A percentile compares a stretch with the other conserved stretches of the same genome.
Evolutionary conservation across 2,888 invertebrate species (phyloP).

Genomic region (Trichacis sp.): DNA sequence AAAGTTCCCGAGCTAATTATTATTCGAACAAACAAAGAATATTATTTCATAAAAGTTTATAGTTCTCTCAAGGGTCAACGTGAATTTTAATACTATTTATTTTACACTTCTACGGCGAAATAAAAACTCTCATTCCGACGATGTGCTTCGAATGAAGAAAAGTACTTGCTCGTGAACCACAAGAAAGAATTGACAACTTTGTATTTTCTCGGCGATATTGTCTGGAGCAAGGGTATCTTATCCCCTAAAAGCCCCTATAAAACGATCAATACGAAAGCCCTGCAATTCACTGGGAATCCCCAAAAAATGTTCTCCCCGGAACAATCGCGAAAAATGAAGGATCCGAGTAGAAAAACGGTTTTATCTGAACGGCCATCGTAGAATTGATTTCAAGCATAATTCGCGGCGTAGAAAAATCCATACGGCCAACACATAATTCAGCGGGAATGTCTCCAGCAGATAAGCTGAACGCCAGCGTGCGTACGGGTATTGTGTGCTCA

Average conservation of each 20-base stretch:
- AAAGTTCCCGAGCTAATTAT: too few species aligned
- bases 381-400: neutral
- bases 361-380: neutral
- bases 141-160: too few species aligned
- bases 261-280: constrained; percentile 1
- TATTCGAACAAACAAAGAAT: too few species aligned
- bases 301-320: neutral
- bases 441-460: constrained; percentile 15
- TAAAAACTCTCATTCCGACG: too few species aligned
- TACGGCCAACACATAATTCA: neutral
- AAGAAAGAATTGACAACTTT: neutral
- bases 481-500: constrained; percentile 27
- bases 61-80: too few species aligned
- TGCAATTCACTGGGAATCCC: neutral
- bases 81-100: too few species aligned
- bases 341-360: neutral
- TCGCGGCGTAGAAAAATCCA: neutral
- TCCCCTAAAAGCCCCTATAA: neutral
- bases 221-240: neutral
- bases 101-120: too few species aligned
- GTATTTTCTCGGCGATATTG: neutral
- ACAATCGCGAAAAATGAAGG: neutral
- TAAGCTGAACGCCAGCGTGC: constrained; percentile 28
- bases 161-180: neutral
- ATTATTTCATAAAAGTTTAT: too few species aligned